Base-by-base conservation (phyloP, 2,888 invertebrate genomes). In the Zaprionus lineosus region DNA sequence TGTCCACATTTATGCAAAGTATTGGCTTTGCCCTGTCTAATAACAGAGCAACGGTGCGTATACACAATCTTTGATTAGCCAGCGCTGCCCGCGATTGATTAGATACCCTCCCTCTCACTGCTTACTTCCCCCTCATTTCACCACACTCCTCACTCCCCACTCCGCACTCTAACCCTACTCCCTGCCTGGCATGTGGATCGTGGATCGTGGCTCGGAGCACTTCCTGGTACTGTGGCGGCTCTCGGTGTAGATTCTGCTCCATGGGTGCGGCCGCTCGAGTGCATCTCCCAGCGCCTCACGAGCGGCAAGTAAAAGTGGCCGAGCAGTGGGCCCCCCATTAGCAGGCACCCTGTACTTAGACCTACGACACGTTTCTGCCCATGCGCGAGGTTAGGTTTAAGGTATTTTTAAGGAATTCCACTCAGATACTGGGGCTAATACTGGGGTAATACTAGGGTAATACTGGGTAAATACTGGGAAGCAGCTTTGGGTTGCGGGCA, bases 31-130 rank as follows among this genome's bases (percentile, higher is more conserved):
- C 16, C 46, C 2, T 19, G 21, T 50, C 63, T 79, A 78, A 81
- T 78, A 71, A 75, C 73, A 75, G 62, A 15, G 67, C 62, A 58
- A 75, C 81, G 60, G 48, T 81, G 78, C 78, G 78, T 79, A 79
- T 79, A 60, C 78, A 60, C 74, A 79, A 81, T 79, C 55, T 77
- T 62, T 81, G 81, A 81, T 78, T 78, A 79, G 59, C 46, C 43
- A 28, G 4, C 56, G 9, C 29, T 37, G 14, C 36, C 36, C 15
- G 21, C 57, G 21, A 37, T 56, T 48, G 61, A 60, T 62, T 50
- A 31, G 16, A 21, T 21, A 5, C 7, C 24, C 6, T 6, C 4
- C 24, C 24, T n/a, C 24, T 8, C 2, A 3, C 24, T n/a, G 8
- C 24, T 2, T 8, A 24, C 24, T n/a, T n/a, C 24, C 2, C n/a